phyloP scores from a whole-genome alignment of 2,113 vertebrate genomes.

The Quiscalus mexicanus region DNA sequence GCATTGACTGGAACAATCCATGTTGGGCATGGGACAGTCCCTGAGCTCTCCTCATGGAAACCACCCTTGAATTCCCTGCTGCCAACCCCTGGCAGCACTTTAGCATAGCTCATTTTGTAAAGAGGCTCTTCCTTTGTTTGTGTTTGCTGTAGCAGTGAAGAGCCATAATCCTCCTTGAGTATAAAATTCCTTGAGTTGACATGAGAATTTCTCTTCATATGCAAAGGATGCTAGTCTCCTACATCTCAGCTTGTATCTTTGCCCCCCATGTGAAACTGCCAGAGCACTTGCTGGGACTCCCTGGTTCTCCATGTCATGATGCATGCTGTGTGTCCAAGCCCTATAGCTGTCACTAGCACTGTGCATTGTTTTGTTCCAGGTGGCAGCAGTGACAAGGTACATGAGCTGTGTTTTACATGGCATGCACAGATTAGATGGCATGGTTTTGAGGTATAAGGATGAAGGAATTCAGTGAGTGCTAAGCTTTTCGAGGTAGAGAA shows the following conservation, averaged over 20 bases:
- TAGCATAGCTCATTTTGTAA: background rate
- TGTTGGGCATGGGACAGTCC: background rate
- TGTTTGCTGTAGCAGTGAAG: accelerated
- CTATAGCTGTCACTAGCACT: accelerated
- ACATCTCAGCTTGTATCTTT: background rate
- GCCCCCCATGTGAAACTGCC: background rate
- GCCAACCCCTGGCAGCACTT: background rate
- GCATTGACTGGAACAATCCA: accelerated
- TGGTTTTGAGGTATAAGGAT: background rate
- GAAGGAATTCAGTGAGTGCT: background rate
- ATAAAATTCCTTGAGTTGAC: background rate
- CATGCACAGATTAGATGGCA: background rate
- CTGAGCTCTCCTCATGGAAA: background rate
- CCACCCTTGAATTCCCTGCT: background rate
- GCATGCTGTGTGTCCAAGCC: background rate
- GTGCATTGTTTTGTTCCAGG: background rate
- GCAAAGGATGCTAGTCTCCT: background rate
- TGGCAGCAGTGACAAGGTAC: background rate
- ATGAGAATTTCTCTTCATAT: background rate
- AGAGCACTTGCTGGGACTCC: background rate
- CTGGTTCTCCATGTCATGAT: background rate
- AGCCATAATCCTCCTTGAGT: background rate
- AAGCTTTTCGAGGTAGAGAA: background rate
- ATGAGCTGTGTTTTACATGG: background rate
- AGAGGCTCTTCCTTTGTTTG: background rate